A percentile compares a stretch with the other conserved stretches of the same genome.
These are phyloP conservation scores for Orthonevra nobilis DNA, from an alignment of 2,888 invertebrate species.

Conservation along the genomic window DNA sequence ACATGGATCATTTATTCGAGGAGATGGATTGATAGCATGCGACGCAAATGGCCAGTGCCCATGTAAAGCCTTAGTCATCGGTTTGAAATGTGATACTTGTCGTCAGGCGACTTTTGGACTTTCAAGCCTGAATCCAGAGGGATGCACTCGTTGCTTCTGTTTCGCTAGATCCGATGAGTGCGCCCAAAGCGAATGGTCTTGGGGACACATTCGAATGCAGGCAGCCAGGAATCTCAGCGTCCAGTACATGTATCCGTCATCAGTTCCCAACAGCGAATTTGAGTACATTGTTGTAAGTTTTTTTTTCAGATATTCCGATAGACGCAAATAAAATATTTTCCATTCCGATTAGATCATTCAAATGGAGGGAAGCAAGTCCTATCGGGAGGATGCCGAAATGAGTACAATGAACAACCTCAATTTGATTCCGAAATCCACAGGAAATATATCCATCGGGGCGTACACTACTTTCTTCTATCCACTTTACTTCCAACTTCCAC, in stretches of 20 bases:
- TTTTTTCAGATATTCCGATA: no score
- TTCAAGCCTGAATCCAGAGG: conserved; percentile 87
- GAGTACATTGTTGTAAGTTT: conserved; percentile 78
- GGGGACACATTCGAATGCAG: conserved; percentile 88
- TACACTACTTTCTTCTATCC: conserved; percentile 78
- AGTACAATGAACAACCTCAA: conserved; percentile 83
- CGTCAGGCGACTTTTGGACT: conserved; percentile 93
- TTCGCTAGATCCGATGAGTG: conserved; percentile 93
- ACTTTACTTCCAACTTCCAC: conserved; percentile 83
- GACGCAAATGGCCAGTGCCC: conserved; percentile 89
- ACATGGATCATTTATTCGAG: conserved; percentile 85
- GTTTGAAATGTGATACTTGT: conserved; percentile 92
- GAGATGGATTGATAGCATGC: conserved; percentile 85
- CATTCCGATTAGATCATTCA: conserved; percentile 72
- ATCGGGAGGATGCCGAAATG: conserved; percentile 80
- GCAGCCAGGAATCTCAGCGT: conserved; percentile 81
- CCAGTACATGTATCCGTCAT: conserved; percentile 76
- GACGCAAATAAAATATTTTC: background rate
- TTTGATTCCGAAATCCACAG: conserved; percentile 83
- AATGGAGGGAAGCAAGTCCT: conserved; percentile 77
- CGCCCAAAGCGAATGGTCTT: conserved; percentile 89
- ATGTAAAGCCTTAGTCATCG: conserved; percentile 94
- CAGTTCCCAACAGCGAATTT: conserved; percentile 76
- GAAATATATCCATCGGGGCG: conserved; percentile 80
- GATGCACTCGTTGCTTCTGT: conserved; percentile 98